Conservation (phyloP, 2,797 vertebrate genomes). For the Sciurus vulgaris region DNA sequence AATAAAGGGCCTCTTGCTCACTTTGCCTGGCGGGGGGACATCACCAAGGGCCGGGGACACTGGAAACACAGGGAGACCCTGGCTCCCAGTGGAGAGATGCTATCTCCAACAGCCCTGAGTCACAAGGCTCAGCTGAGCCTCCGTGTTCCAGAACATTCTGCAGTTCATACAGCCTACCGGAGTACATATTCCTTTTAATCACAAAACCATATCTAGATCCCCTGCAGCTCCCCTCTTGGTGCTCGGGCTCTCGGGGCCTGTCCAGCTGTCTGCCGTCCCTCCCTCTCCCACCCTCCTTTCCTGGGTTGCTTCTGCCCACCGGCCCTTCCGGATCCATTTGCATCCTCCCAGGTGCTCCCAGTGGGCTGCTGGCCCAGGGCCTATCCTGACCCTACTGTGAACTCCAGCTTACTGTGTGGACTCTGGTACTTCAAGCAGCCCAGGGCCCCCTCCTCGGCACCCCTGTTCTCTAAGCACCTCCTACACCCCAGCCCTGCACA, state of each 20-base stretch:
- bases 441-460: rapidly evolving
- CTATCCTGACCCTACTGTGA: not conserved
- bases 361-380: not conserved
- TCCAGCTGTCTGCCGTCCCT: rapidly evolving
- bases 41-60: not conserved
- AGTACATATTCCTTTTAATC: not conserved
- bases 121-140: rapidly evolving
- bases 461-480: not conserved
- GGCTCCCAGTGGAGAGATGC: not conserved
- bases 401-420: not conserved
- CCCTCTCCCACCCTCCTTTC: not conserved
- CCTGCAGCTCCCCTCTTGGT: not conserved
- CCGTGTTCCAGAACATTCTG: not conserved
- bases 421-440: not conserved
- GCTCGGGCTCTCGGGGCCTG: not conserved
- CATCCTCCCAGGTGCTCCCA: not conserved
- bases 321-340: rapidly evolving
- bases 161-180: rapidly evolving
- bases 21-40: rapidly evolving
- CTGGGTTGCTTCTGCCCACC: too few species aligned
- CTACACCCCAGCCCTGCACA: rapidly evolving
- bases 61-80: rapidly evolving
- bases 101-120: rapidly evolving
- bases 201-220: too few species aligned
- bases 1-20: not conserved